Evolutionary conservation across 2,797 vertebrate species (phyloP).

Genomic region (Smutsia temminckii): DNA sequence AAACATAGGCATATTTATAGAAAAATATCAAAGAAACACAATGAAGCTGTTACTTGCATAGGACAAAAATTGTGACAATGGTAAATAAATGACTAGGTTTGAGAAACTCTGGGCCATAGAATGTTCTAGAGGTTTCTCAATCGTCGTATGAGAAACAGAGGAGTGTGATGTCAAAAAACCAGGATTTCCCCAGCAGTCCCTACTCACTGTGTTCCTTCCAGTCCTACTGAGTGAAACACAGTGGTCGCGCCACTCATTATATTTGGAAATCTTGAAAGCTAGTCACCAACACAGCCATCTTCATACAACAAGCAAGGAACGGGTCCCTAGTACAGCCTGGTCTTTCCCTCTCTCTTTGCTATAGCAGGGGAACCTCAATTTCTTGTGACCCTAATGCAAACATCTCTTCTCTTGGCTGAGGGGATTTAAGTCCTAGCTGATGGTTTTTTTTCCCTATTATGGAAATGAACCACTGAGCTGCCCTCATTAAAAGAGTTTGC

Average conservation of each 20-base stretch:
- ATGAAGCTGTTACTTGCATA: background rate
- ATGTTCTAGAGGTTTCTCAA: background rate
- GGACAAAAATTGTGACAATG: background rate
- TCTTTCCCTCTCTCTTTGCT: background rate
- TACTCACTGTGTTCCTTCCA: background rate
- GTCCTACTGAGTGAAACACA: background rate
- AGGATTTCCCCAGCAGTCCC: background rate
- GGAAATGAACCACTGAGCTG: background rate
- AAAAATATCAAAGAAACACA: background rate
- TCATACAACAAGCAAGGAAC: background rate
- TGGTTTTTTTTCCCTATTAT: background rate
- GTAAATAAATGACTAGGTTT: background rate
- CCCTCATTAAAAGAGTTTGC: conserved; percentile 7
- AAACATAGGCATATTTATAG: background rate
- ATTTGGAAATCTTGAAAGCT: background rate
- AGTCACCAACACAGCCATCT: background rate
- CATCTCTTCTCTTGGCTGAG: background rate
- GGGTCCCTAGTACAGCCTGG: background rate
- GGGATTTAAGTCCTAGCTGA: background rate
- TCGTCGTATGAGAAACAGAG: background rate
- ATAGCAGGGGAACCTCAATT: background rate
- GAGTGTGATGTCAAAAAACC: background rate
- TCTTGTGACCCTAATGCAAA: background rate
- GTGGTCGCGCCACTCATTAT: background rate
- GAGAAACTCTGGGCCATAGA: background rate